Conservation (phyloP, 64 coral and sea anemone species). For the Dendronephthya gigantea region DNA sequence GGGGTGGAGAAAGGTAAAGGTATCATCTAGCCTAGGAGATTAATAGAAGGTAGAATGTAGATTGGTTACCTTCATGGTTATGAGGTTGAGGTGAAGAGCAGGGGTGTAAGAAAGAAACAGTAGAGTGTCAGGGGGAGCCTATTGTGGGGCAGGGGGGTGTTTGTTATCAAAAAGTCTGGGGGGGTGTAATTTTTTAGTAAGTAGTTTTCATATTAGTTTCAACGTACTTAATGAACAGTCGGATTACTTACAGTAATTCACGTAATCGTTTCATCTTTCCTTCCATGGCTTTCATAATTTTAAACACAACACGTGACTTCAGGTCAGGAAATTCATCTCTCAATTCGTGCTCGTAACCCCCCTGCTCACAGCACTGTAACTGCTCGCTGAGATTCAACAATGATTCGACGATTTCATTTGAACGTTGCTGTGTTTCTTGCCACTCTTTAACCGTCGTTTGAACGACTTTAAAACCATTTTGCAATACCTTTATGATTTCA, state of each 20-base stretch:
- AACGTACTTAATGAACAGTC: too few relatives aligned
- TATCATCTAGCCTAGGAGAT: too few relatives aligned
- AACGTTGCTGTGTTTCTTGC: neutral
- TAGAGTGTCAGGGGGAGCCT: too few relatives aligned
- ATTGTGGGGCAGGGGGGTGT: too few relatives aligned
- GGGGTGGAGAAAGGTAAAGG: too few relatives aligned
- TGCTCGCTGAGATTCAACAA: neutral
- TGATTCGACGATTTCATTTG: neutral
- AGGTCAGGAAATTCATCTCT: neutral
- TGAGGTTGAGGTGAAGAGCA: too few relatives aligned
- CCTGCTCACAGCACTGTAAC: neutral
- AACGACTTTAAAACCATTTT: neutral
- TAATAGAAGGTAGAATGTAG: too few relatives aligned
- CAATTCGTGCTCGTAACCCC: neutral
- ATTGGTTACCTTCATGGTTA: too few relatives aligned
- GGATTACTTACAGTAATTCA: neutral
- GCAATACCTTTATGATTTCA: neutral
- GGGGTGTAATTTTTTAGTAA: too few relatives aligned
- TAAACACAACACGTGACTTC: neutral
- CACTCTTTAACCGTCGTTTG: neutral
- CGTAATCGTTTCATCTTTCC: neutral
- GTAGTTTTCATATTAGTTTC: too few relatives aligned
- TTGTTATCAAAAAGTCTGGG: too few relatives aligned
- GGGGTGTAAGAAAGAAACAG: too few relatives aligned
- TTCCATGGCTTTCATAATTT: slow-evolving; percentile 8